Evolutionary conservation across 2,113 vertebrate genomes (phyloP).

Genomic region (Xenopus borealis): DNA sequence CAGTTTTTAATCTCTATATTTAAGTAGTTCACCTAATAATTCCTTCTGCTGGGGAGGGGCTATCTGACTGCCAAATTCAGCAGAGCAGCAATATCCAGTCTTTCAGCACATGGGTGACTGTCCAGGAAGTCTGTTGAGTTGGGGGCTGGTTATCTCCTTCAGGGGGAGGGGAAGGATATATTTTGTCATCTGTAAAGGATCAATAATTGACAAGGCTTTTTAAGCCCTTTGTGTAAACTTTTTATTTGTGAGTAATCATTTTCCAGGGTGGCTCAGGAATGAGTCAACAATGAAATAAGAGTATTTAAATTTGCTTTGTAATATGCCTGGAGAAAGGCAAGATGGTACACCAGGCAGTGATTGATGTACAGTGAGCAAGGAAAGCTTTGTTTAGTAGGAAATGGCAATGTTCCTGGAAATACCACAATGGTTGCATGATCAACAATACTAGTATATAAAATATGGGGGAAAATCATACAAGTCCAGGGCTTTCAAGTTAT

Average conservation of each 20-base stretch:
- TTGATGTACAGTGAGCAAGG: too few relatives aligned
- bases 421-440: too few relatives aligned
- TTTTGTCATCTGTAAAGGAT: slow-evolving; percentile 73
- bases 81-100: slow-evolving; percentile 66
- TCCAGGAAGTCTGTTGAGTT: slow-evolving; percentile 64
- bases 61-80: slow-evolving; percentile 25
- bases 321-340: too few relatives aligned
- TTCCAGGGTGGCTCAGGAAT: slow-evolving; percentile 30
- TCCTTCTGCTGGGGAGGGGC: slow-evolving; percentile 1
- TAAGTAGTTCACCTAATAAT: background rate
- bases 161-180: slow-evolving; percentile 64
- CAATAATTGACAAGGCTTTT: slow-evolving; percentile 71
- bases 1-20: background rate
- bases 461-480: too few relatives aligned
- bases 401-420: too few relatives aligned
- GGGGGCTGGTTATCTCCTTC: slow-evolving; percentile 61
- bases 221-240: slow-evolving; percentile 61
- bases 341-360: too few relatives aligned
- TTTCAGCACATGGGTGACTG: slow-evolving; percentile 64
- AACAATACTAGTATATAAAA: too few relatives aligned
- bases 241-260: slow-evolving; percentile 52
- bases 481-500: too few relatives aligned
- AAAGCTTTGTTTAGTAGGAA: too few relatives aligned
- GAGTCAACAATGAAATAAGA: slow-evolving; percentile 23
- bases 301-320: slow-evolving; percentile 11